Conservation (phyloP, 1,140 invertebrate genomes). For the Scaptomyza hsui region DNA sequence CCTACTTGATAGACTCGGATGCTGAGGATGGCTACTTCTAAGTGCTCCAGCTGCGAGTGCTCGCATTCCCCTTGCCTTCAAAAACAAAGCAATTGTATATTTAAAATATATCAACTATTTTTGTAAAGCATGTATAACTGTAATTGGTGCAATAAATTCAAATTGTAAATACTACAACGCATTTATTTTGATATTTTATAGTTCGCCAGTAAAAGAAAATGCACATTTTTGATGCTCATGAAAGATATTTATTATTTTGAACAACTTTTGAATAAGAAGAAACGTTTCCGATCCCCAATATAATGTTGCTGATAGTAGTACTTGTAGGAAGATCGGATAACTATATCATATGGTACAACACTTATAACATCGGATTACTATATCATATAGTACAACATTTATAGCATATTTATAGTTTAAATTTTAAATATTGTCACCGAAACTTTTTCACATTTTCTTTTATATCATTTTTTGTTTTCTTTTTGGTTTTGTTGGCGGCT, state of each 20-base stretch:
- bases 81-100: constrained; percentile 34
- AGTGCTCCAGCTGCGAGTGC: not conserved
- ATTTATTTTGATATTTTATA: no score
- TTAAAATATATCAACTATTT: constrained; percentile 36
- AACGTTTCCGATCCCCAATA: not conserved
- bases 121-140: constrained; percentile 36
- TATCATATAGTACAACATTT: constrained; percentile 28
- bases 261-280: constrained; percentile 4
- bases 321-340: constrained; percentile 1
- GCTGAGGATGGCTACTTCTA: constrained; percentile 35
- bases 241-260: not conserved
- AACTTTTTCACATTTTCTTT: constrained; percentile 39
- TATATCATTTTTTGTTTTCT: not conserved
- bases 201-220: not conserved
- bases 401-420: constrained; percentile 47
- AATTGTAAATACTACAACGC: constrained; percentile 42
- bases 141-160: constrained; percentile 40
- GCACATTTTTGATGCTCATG: constrained; percentile 4
- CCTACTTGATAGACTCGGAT: constrained; percentile 88
- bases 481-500: constrained; percentile 1
- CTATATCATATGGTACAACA: not conserved
- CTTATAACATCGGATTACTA: not conserved
- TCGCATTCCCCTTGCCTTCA: constrained; percentile 15
- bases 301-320: not conserved
- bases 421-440: constrained; percentile 69